These are phyloP conservation scores for Dendrocincla fuliginosa DNA, from an alignment of 2,797 vertebrate species.

Conservation along the genomic window DNA sequence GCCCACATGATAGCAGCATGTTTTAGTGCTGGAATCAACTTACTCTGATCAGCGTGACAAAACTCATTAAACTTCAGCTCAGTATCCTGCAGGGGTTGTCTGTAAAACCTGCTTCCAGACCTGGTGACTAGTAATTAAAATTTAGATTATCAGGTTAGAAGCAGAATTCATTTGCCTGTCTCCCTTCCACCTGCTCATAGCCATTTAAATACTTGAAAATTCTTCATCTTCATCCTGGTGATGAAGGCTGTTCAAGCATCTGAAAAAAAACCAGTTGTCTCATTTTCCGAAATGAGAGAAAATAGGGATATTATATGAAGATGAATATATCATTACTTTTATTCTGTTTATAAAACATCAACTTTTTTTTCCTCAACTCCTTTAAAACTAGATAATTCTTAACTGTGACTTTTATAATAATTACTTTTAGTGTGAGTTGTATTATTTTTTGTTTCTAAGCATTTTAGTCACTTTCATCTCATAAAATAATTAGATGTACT, in stretches of 20 bases:
- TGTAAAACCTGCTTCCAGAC: neutral
- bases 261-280: neutral
- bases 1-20: neutral
- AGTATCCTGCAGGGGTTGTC: neutral
- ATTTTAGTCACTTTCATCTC: neutral
- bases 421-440: neutral
- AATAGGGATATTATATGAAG: neutral
- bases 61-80: neutral
- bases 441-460: neutral
- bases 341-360: neutral
- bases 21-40: neutral
- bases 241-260: neutral
- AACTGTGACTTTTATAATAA: neutral
- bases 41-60: neutral
- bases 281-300: neutral
- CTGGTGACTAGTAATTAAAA: neutral
- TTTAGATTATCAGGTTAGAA: neutral
- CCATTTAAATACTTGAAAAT: neutral
- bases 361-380: neutral
- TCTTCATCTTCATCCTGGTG: neutral
- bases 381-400: neutral
- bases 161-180: neutral
- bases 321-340: neutral
- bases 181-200: neutral
- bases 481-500: neutral